phyloP scores from a whole-genome alignment of 2,113 vertebrate species.

The Lagopus muta region DNA sequence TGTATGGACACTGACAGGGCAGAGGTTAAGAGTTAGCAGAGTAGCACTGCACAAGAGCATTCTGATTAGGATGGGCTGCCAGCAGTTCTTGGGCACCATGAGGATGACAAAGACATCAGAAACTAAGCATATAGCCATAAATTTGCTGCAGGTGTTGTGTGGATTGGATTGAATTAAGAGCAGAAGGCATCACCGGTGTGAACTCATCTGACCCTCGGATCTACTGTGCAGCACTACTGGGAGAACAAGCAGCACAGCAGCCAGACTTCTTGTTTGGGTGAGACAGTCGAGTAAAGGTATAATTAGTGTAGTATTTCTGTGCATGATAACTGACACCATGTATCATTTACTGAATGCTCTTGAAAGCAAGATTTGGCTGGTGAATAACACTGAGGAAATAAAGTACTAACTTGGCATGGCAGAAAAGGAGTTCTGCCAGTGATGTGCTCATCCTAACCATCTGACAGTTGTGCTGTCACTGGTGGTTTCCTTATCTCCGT shows the following conservation, averaged over 20 bases:
- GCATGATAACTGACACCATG: background rate
- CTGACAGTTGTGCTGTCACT: background rate
- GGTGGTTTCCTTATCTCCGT: background rate
- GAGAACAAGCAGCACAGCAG: background rate
- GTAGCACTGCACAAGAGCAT: background rate
- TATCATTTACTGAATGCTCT: fast-evolving
- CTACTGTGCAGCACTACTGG: background rate
- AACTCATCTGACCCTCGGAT: background rate
- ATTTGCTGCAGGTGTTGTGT: background rate
- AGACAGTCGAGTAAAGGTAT: background rate
- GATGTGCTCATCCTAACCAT: background rate
- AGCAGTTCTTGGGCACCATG: background rate
- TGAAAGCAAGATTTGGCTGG: background rate
- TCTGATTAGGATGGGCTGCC: background rate
- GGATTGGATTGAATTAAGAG: background rate
- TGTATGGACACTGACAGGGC: background rate
- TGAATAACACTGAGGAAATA: background rate
- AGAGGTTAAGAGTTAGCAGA: background rate
- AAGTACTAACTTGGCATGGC: background rate
- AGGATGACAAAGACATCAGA: background rate
- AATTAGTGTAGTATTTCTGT: background rate
- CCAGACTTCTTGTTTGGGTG: background rate
- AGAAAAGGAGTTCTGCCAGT: background rate
- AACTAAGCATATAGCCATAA: background rate
- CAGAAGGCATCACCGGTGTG: background rate